Evolutionary conservation across 2,888 invertebrate genomes (phyloP).

Genomic region (Cerceris rybyensis): DNA sequence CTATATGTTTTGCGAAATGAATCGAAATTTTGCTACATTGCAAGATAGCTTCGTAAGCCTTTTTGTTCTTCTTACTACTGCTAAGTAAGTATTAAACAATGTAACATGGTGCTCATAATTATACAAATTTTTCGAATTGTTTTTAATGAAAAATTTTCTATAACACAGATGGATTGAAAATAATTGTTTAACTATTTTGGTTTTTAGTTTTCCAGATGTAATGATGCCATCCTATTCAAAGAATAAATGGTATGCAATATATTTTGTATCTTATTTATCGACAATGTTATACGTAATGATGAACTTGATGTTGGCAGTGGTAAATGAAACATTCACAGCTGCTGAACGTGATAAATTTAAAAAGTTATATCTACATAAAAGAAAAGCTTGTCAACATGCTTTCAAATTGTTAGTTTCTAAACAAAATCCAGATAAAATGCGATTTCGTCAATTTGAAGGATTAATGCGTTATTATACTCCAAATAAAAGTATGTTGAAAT

Average conservation of each 20-base stretch:
- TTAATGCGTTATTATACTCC: conserved; percentile 91
- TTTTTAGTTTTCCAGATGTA: conserved; percentile 91
- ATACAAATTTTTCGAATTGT: not conserved
- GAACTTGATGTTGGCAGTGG: conserved; percentile 96
- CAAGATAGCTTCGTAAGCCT: conserved; percentile 93
- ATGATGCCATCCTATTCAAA: conserved; percentile 95
- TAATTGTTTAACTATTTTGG: not conserved
- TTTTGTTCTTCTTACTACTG: conserved; percentile 94
- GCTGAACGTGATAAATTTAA: conserved; percentile 93
- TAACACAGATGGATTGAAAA: not conserved
- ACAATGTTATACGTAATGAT: conserved; percentile 93
- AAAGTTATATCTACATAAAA: conserved; percentile 90
- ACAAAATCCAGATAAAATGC: conserved; percentile 87
- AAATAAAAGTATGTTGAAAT: conserved; percentile 84
- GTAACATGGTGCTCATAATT: conserved; percentile 1
- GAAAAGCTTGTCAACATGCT: conserved; percentile 91
- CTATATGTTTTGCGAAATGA: conserved; percentile 91
- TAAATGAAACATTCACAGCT: conserved; percentile 94
- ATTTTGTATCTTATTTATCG: conserved; percentile 93
- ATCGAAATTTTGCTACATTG: conserved; percentile 90
- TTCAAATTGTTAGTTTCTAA: conserved; percentile 91
- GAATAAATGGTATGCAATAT: conserved; percentile 91
- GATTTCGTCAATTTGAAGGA: conserved; percentile 90
- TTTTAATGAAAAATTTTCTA: conserved; percentile 5
- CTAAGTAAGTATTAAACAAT: conserved; percentile 87